A percentile compares a stretch with the other conserved stretches of the same genome.
Conservation (phyloP, 1,140 invertebrate genomes). For the Polypedilum pembai region DNA sequence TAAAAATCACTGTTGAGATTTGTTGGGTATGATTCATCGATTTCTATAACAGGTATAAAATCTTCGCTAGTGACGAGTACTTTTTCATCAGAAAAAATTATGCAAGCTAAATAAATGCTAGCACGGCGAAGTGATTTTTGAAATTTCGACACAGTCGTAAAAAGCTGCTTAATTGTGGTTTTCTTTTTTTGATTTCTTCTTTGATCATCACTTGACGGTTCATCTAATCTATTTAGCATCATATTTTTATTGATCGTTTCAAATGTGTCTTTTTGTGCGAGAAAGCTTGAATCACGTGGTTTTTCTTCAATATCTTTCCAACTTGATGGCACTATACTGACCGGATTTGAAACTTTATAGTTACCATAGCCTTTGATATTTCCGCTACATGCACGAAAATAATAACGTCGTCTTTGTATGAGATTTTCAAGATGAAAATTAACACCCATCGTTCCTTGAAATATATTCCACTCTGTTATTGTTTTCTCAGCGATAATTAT, state of each 20-base stretch:
- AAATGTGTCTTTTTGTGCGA: conserved; percentile 60
- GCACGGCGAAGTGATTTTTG: conserved; percentile 83
- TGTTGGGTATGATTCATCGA: conserved; percentile 90
- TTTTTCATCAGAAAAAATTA: conserved; percentile 90
- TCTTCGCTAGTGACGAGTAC: conserved; percentile 94
- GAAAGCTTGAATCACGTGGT: conserved; percentile 51
- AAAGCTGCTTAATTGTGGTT: conserved; percentile 88
- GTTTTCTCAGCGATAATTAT: conserved; percentile 68
- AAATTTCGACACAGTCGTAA: conserved; percentile 89
- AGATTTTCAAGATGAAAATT: conserved; percentile 63
- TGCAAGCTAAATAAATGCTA: conserved; percentile 73
- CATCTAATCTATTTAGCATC: conserved; percentile 55
- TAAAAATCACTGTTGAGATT: conserved; percentile 89
- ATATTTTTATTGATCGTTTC: conserved; percentile 69
- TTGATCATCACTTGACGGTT: conserved; percentile 49
- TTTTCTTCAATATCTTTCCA: conserved; percentile 66
- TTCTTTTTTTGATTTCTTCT: conserved; percentile 68
- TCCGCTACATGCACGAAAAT: conserved; percentile 74
- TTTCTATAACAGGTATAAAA: conserved; percentile 89
- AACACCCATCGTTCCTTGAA: conserved; percentile 51
- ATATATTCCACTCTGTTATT: conserved; percentile 57
- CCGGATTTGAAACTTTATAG: conserved; percentile 64
- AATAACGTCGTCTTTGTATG: conserved; percentile 74
- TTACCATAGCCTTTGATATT: conserved; percentile 87
- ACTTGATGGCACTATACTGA: conserved; percentile 84